Percentiles rank a stretch among this genome's conserved stretches.
phyloP scores from a whole-genome alignment of 1,140 invertebrate species.

The Papilio helenus region DNA sequence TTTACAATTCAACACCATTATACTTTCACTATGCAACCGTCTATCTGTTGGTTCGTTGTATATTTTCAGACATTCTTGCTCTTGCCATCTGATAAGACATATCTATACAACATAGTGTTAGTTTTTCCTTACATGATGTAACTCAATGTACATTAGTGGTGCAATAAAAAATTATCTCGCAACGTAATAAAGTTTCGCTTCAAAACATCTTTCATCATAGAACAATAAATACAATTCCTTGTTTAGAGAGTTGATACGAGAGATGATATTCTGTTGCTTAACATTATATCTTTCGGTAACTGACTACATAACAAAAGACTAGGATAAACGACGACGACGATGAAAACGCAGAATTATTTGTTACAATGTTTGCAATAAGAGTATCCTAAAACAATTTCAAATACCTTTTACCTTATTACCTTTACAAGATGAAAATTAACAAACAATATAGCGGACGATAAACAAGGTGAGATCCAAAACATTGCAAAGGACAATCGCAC shows the following conservation, averaged over 20 bases:
- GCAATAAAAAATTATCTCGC: conserved; percentile 7
- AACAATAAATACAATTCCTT: conserved; percentile 16
- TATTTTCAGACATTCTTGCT: neutral
- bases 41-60: neutral
- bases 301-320: neutral
- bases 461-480: conserved; percentile 24
- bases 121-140: neutral
- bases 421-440: conserved; percentile 21
- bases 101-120: neutral
- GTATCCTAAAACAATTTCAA: neutral
- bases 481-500: conserved; percentile 25
- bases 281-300: neutral
- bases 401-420: neutral
- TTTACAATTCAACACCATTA: neutral
- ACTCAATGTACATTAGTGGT: neutral
- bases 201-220: conserved; percentile 8
- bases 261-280: neutral
- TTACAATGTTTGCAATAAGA: neutral
- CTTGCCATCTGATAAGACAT: conserved; percentile 1
- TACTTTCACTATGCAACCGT: neutral
- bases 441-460: conserved; percentile 34
- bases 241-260: neutral
- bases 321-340: neutral
- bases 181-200: neutral
- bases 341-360: neutral